These are phyloP conservation scores for Myotis pilosus DNA, from an alignment of 2,797 vertebrate genomes.

Conservation along the genomic window DNA sequence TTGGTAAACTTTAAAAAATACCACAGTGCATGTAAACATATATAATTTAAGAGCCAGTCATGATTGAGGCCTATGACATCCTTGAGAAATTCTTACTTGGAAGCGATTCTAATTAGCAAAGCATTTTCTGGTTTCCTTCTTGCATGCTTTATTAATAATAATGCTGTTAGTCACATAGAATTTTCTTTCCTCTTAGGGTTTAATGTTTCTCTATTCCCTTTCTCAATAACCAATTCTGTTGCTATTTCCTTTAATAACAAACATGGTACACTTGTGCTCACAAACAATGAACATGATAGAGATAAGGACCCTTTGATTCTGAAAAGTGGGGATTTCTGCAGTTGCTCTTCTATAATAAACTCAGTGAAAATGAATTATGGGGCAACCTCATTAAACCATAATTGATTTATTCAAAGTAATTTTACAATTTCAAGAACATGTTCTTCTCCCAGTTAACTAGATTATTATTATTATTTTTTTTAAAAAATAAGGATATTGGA, in stretches of 20 bases:
- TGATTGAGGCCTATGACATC: not conserved
- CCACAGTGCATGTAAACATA: conserved; percentile 43
- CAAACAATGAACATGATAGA: not conserved
- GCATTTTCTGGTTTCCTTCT: conserved; percentile 59
- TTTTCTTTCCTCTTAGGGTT: conserved; percentile 23
- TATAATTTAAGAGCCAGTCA: conserved; percentile 61
- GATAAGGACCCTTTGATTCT: conserved; percentile 19
- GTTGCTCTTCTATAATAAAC: conserved; percentile 44
- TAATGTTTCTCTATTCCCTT: conserved; percentile 12
- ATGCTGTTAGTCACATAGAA: not conserved
- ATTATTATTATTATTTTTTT: not conserved
- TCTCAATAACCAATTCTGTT: conserved; percentile 30
- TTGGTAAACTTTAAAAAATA: conserved; percentile 68
- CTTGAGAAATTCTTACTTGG: conserved; percentile 56
- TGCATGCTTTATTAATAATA: conserved; percentile 63
- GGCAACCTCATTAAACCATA: conserved; percentile 16
- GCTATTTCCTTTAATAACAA: conserved; percentile 55
- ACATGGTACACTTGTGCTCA: conserved; percentile 19
- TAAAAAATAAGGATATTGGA: not conserved
- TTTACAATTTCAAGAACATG: conserved; percentile 11
- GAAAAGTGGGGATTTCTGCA: conserved; percentile 37
- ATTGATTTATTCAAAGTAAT: conserved; percentile 11
- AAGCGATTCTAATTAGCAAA: conserved; percentile 61
- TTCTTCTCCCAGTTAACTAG: not conserved
- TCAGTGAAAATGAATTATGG: conserved; percentile 8